A percentile compares a stretch with the other conserved stretches of the same genome.
Evolutionary conservation across 1,140 invertebrate genomes (phyloP).

Genomic region (Acromyrmex heyeri): DNA sequence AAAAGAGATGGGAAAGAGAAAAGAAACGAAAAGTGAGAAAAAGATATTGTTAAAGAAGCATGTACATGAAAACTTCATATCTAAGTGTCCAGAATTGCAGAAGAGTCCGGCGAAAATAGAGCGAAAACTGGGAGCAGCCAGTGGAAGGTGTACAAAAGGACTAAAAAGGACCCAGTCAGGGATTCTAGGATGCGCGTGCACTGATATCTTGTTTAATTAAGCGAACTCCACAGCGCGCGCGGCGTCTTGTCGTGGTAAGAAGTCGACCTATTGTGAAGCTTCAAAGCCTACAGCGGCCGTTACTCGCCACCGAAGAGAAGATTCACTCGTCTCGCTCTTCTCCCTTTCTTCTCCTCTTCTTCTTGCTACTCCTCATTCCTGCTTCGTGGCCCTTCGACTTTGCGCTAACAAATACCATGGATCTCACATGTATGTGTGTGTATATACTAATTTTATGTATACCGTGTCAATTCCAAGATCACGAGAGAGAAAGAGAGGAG

Average conservation of each 20-base stretch:
- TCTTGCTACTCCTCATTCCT: background rate
- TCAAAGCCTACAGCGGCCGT: slow-evolving; percentile 62
- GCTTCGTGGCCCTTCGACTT: slow-evolving; percentile 19
- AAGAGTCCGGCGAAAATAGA: slow-evolving; percentile 63
- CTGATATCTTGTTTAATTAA: slow-evolving; percentile 82
- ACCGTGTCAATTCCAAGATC: background rate
- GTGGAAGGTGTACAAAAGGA: slow-evolving; percentile 61
- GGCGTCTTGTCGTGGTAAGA: slow-evolving; percentile 74
- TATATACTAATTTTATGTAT: slow-evolving; percentile 20
- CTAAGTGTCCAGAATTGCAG: slow-evolving; percentile 65
- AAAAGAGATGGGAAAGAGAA: slow-evolving; percentile 31
- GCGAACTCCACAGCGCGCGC: slow-evolving; percentile 72
- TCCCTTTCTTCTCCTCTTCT: background rate
- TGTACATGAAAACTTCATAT: slow-evolving; percentile 75
- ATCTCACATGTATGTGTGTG: background rate
- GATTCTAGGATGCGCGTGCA: slow-evolving; percentile 68
- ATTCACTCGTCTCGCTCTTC: background rate
- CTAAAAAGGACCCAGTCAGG: slow-evolving; percentile 64
- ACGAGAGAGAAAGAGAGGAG: background rate
- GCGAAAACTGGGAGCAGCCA: background rate
- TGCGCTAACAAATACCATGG: slow-evolving; percentile 35
- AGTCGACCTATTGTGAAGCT: slow-evolving; percentile 71
- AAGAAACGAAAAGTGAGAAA: slow-evolving; percentile 36
- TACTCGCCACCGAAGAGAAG: slow-evolving; percentile 38
- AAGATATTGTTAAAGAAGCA: slow-evolving; percentile 74